Base-by-base conservation (phyloP, 2,888 invertebrate species). In the Limnephilus auricula region DNA sequence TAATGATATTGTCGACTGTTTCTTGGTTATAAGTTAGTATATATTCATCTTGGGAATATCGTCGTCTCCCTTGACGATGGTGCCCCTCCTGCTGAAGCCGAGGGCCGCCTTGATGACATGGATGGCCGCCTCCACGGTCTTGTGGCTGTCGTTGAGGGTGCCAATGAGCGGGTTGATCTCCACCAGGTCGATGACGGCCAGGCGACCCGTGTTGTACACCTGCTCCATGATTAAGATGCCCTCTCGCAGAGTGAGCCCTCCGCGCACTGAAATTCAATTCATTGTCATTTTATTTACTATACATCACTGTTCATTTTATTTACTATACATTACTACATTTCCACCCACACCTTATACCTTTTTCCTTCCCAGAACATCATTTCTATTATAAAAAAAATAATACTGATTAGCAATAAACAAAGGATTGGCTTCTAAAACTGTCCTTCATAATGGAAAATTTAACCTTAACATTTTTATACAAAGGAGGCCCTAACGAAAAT, bases 91-190 rank as follows among this genome's bases (percentile, higher is more conserved):
- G 9, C 96, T 96, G 93, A 97, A 96, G 0, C 97, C 97, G 91
- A 97, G 95, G 0, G 97, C 97, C 88, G 98, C 97, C 94, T 97
- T 96, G 30, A 98, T 95, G n/a, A 99, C 95, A 93, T 97, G 96
- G 92, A 97, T 95, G 0, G 98, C 98, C 1, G 98, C 97, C 79
- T 97, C 96, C 0, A 98, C 95, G 0, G 99, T 99, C 92, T 95
- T 95, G 90, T 96, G 95, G 0, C 97, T 97, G 94, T 98, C 98
- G 0, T 94, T 94, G 89, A 96, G 95, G 93, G 95, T 96, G 83
- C 99, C 99, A 80, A 99, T 95, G 13, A 96, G 95, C 0, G 99
- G 99, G 96, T 99, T 99, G 10, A 99, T 97, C 95, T 99, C 99
- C 0, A 99, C 99, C 87, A 99, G 95, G 95, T 99, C 99, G 92